A percentile compares a stretch with the other conserved stretches of the same genome.
phyloP scores from a whole-genome alignment of 2,113 vertebrate genomes.

The Sarotherodon lohbergeri region DNA sequence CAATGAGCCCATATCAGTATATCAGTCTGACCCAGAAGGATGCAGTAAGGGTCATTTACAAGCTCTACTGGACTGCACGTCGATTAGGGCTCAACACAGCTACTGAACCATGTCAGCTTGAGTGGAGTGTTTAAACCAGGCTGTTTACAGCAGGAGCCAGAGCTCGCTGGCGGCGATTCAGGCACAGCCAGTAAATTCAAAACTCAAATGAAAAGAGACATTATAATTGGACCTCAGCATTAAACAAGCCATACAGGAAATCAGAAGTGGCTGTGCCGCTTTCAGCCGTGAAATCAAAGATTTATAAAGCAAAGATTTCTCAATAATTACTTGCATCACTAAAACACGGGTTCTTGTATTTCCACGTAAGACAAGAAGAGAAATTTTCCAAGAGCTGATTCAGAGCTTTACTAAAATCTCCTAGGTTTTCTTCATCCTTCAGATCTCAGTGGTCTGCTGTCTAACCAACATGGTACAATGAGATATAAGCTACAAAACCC shows the following conservation, averaged over 20 bases:
- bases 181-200: not conserved
- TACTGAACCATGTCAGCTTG: not conserved
- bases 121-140: not conserved
- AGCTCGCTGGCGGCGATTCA: not conserved
- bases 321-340: not conserved
- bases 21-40: not conserved
- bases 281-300: not conserved
- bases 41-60: not conserved
- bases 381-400: not conserved
- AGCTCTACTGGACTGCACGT: not conserved
- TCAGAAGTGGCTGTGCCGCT: not conserved
- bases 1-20: not conserved
- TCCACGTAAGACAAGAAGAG: not conserved
- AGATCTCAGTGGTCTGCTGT: not conserved
- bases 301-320: not conserved
- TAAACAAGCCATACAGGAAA: not conserved
- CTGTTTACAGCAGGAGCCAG: conserved; percentile 1
- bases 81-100: not conserved
- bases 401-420: not conserved
- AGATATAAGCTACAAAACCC: not conserved
- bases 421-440: not conserved
- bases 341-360: not conserved
- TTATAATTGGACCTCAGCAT: conserved; percentile 13
- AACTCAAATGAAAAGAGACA: conserved; percentile 14
- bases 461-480: not conserved